A percentile compares a stretch with the other conserved stretches of the same genome.
Conservation (phyloP, 92 coral and sea anemone genomes). For the Epizoanthus fatuus region DNA sequence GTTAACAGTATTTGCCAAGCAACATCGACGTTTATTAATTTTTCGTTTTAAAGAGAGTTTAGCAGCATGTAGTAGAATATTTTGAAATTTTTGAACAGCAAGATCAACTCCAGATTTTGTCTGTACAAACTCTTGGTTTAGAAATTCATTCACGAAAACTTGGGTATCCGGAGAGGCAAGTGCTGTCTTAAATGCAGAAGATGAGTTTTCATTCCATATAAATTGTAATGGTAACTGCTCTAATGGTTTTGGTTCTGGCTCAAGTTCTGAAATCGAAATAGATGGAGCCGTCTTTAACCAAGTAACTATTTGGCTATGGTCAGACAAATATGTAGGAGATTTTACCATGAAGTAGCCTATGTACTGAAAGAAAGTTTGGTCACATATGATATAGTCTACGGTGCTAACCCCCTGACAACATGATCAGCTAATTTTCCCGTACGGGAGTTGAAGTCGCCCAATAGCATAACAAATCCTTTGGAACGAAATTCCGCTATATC, state of each 20-base stretch:
- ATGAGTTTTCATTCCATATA: constrained; percentile 10
- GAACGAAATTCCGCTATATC: too few species aligned
- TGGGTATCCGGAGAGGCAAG: constrained; percentile 30
- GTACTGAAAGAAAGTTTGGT: not conserved
- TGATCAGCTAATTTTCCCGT: too few species aligned
- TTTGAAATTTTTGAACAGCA: not conserved
- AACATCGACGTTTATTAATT: constrained; percentile 12
- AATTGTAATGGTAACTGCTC: constrained; percentile 11
- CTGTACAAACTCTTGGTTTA: constrained; percentile 7
- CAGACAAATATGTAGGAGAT: constrained; percentile 7
- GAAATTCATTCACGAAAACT: not conserved
- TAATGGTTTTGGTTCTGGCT: not conserved
- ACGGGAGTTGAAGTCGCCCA: too few species aligned
- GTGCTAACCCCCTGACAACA: too few species aligned
- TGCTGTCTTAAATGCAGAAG: not conserved
- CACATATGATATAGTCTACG: too few species aligned
- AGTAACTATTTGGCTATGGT: constrained; percentile 13
- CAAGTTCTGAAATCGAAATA: not conserved
- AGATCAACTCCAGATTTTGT: not conserved
- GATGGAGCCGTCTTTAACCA: not conserved
- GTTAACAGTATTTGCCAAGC: constrained; percentile 11
- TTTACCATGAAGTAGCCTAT: constrained; percentile 1
- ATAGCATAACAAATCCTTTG: too few species aligned
- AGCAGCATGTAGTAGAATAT: constrained; percentile 22
- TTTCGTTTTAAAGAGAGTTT: constrained; percentile 18